A percentile compares a stretch with the other conserved stretches of the same genome.
Conservation (phyloP, 2,797 vertebrate species). For the Siniperca undulata region DNA sequence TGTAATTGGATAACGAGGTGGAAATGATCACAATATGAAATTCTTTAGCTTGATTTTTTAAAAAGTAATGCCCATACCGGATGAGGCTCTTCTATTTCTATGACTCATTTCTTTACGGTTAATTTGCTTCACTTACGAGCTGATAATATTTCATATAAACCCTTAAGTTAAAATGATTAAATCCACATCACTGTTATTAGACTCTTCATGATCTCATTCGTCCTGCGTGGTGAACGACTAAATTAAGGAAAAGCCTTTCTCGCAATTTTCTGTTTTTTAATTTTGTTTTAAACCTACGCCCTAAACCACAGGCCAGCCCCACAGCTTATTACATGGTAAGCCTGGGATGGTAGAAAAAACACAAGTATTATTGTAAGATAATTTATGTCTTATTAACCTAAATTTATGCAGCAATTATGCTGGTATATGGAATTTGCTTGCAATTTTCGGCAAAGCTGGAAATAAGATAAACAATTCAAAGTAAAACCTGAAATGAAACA, state of each 20-base stretch:
- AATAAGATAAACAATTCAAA: slow-evolving; percentile 31
- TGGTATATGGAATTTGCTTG: slow-evolving; percentile 7
- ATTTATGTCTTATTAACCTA: slow-evolving; percentile 63
- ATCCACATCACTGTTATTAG: slow-evolving; percentile 63
- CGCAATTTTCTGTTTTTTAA: slow-evolving; percentile 64
- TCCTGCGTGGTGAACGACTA: slow-evolving; percentile 61
- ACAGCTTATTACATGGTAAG: slow-evolving; percentile 69
- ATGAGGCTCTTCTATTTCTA: slow-evolving; percentile 55
- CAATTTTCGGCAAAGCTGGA: slow-evolving; percentile 21
- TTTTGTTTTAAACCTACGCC: slow-evolving; percentile 73
- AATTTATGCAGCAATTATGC: slow-evolving; percentile 45
- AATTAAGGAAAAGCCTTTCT: slow-evolving; percentile 68
- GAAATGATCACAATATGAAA: slow-evolving; percentile 77
- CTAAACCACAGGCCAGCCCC: slow-evolving; percentile 69
- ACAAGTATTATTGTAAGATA: slow-evolving; percentile 57
- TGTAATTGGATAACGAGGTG: slow-evolving; percentile 77
- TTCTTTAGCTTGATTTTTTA: slow-evolving; percentile 62
- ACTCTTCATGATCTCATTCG: slow-evolving; percentile 72
- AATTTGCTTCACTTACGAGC: slow-evolving; percentile 64
- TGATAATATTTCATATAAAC: slow-evolving; percentile 72
- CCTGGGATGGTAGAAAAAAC: slow-evolving; percentile 51
- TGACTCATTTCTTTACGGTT: slow-evolving; percentile 67
- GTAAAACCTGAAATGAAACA: slow-evolving; percentile 30
- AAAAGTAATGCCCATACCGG: slow-evolving; percentile 49
- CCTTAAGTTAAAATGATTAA: slow-evolving; percentile 64